Base-by-base conservation (phyloP, 2,888 invertebrate genomes). In the Diplolepis rosae region DNA sequence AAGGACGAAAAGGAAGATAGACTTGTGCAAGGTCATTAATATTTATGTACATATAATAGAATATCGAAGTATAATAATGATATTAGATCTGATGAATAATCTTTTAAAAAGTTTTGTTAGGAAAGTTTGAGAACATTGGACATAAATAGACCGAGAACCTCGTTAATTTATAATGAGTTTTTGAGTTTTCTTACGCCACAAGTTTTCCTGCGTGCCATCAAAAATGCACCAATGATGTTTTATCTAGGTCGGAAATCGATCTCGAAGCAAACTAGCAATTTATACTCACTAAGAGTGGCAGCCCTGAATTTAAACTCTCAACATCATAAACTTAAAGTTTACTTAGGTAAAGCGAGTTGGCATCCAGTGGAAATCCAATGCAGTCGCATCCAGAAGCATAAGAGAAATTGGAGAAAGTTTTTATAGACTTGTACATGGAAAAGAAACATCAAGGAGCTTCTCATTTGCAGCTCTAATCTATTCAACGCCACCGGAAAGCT, bases 201-300 rank as follows among this genome's bases (percentile, higher is more conserved):
- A 54, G 15, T 32, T 54, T 54, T 30, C 32, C 30, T 54, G 54
- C 32, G 30, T 54, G 11, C 15, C 52, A 30, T 54, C 15, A 54
- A 15, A 15, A 54, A n/a, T 7, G 1, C n/a, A n/a, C n/a, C n/a
- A n/a, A n/a, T n/a, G n/a, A n/a, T n/a, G n/a, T n/a, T n/a, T n/a
- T n/a, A n/a, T n/a, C n/a, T n/a, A n/a, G n/a, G n/a, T n/a, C n/a
- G 3, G 30, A n/a, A 54, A 28, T 54, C n/a, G 30, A 54, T 54
- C 30, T 30, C 0, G 9, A 54, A 54, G 28, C 9, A 54, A 54
- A 52, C 52, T 52, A n/a, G 7, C n/a, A 27, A 54, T 9, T 54
- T 54, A 7, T 30, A 54, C 30, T 54, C 30, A 30, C 52, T 13
- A 4, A 54, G 9, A 54, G 28, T 7, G 9, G 15, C 52, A n/a